Conservation (phyloP, 2,888 invertebrate species). For the Microplitis manilae region DNA sequence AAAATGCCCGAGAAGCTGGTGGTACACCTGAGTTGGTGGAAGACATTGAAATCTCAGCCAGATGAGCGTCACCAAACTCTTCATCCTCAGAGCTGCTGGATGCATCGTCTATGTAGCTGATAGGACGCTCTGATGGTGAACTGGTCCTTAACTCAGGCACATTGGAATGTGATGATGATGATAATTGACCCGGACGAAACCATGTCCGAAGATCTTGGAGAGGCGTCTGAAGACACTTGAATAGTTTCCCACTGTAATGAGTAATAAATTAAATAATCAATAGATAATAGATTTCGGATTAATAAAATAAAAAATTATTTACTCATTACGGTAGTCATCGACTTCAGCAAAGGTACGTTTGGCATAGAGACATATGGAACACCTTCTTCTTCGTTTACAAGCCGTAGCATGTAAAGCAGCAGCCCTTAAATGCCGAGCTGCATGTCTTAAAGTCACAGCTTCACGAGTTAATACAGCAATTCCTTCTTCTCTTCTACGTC, state of each 20-base stretch:
- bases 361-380: constrained; percentile 76
- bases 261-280: background rate
- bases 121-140: constrained; percentile 65
- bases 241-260: constrained; percentile 73
- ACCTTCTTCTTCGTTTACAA: constrained; percentile 73
- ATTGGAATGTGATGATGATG: constrained; percentile 48
- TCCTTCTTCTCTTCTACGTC: constrained; percentile 70
- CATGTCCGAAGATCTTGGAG: constrained; percentile 75
- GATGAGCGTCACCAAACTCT: constrained; percentile 73
- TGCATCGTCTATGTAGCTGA: constrained; percentile 68
- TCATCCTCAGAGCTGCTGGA: constrained; percentile 67
- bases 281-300: background rate
- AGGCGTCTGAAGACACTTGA: constrained; percentile 76
- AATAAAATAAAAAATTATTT: constrained; percentile 55
- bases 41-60: constrained; percentile 69
- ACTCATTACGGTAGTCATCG: constrained; percentile 72
- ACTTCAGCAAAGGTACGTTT: constrained; percentile 75
- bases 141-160: constrained; percentile 61
- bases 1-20: constrained; percentile 66
- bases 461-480: constrained; percentile 72
- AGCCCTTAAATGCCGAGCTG: constrained; percentile 71
- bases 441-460: constrained; percentile 72
- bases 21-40: constrained; percentile 63
- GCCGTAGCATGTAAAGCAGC: constrained; percentile 68
- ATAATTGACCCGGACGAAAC: constrained; percentile 71